phyloP scores from a whole-genome alignment of 1,140 invertebrate species.

The Papilio polytes region DNA sequence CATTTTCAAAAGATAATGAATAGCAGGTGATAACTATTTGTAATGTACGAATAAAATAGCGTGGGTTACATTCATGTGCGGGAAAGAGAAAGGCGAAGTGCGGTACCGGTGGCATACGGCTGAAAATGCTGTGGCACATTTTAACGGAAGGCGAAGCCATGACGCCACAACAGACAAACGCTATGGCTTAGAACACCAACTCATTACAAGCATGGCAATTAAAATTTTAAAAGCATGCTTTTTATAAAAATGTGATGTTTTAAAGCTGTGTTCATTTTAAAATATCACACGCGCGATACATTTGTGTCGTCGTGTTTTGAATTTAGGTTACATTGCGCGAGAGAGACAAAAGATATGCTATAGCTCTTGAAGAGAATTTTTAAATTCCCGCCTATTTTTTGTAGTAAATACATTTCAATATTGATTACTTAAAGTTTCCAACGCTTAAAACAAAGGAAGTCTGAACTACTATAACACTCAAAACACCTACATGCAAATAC shows the following conservation, averaged over 20 bases:
- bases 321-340: constrained; percentile 62
- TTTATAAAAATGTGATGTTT: neutral
- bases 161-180: constrained; percentile 53
- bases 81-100: constrained; percentile 62
- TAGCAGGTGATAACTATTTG: constrained; percentile 79
- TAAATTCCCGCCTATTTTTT: constrained; percentile 53
- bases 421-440: constrained; percentile 33
- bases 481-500: constrained; percentile 73
- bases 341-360: constrained; percentile 49
- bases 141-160: constrained; percentile 62
- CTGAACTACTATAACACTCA: constrained; percentile 51
- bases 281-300: constrained; percentile 12
- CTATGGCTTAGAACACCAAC: constrained; percentile 51
- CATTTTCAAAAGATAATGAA: constrained; percentile 60
- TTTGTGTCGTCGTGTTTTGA: constrained; percentile 38
- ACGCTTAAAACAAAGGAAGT: constrained; percentile 66
- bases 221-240: neutral
- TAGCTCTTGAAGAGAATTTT: constrained; percentile 42
- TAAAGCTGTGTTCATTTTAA: neutral
- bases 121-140: constrained; percentile 65
- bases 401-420: constrained; percentile 26
- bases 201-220: constrained; percentile 31
- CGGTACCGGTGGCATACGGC: constrained; percentile 69
- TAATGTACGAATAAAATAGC: constrained; percentile 76
- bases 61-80: constrained; percentile 70